Evolutionary conservation across 2,797 vertebrate genomes (phyloP).

Genomic region (Sphaeramia orbicularis): DNA sequence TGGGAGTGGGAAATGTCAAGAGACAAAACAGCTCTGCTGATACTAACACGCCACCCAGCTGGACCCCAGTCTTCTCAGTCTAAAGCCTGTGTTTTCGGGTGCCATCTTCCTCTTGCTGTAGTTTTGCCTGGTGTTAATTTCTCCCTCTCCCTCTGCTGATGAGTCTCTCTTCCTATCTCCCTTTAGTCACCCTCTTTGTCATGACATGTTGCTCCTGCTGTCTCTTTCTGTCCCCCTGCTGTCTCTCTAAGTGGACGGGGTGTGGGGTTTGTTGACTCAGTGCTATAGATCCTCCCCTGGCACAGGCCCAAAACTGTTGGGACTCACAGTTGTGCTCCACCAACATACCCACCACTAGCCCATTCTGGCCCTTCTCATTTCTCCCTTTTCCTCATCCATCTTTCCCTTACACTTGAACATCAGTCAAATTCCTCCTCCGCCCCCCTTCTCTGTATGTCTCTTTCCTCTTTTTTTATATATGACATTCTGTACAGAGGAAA

Average conservation of each 20-base stretch:
- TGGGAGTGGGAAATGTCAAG: slow-evolving; percentile 56
- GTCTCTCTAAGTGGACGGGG: slow-evolving; percentile 58
- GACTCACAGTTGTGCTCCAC: slow-evolving; percentile 52
- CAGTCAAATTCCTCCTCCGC: slow-evolving; percentile 26
- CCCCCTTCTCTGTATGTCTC: slow-evolving; percentile 26
- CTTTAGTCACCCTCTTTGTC: slow-evolving; percentile 44
- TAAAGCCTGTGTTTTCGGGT: not conserved
- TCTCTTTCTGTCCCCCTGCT: not conserved
- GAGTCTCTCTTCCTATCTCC: slow-evolving; percentile 4
- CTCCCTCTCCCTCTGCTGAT: not conserved
- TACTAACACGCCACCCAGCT: slow-evolving; percentile 15
- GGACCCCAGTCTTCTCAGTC: not conserved
- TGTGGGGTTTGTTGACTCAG: slow-evolving; percentile 73
- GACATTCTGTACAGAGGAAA: slow-evolving; percentile 65
- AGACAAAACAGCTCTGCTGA: slow-evolving; percentile 31
- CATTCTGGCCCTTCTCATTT: slow-evolving; percentile 34
- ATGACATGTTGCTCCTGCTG: slow-evolving; percentile 28
- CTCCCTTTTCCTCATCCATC: slow-evolving; percentile 13
- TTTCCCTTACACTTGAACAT: slow-evolving; percentile 28
- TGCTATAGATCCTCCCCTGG: slow-evolving; percentile 71
- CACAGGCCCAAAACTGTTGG: slow-evolving; percentile 50
- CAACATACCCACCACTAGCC: slow-evolving; percentile 40
- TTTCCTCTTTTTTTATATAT: slow-evolving; percentile 27
- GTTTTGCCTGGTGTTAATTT: not conserved
- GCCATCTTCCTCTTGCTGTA: not conserved